Base-by-base conservation (phyloP, 1,140 invertebrate genomes). In the Prorops nasuta region DNA sequence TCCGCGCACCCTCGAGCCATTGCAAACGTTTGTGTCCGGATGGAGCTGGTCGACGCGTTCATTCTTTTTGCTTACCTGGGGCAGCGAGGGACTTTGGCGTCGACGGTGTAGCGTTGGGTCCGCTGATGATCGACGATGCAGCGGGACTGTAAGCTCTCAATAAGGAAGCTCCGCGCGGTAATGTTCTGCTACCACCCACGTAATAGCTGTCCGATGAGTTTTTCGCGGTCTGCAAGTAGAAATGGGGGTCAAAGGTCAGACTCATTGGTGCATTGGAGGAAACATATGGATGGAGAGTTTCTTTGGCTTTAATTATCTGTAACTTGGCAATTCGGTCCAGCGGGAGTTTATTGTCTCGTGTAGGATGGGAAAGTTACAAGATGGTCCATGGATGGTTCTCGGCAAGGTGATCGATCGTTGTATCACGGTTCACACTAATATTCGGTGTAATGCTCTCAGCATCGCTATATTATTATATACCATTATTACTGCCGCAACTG, bases 121-220 rank as follows among this genome's bases (percentile, higher is more conserved):
- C 73, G 3, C 58, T 54, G 14, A 71, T 59, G 19, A 70, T 63
- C 12, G 71, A 67, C n/a, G 70, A 64, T 4, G 72, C 74, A 1
- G 83, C 84, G 1, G 87, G 85, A 28, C 87, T 88, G 64, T 87
- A 88, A 3, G 86, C 81, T 37, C 86, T 74, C 17, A 88, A 73
- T 21, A 86, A 71, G 3, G 84, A 69, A 4, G 84, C 83, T 15
- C 84, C 81, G 8, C 84, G 74, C 1, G 85, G 85, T 18, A 87
- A 58, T 1, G 84, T 86, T 24, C 81, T 82, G 22, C 78, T 77
- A 2, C 75, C 74, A 6, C 82, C 81, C 75, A 86, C 82, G 69
- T 86, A 86, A 60, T 86, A 84, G 51, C 52, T 76, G 63, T 65
- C 62, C 43, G 43, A 67, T 47, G 67, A 69, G 58, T 67, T 75